Base-by-base conservation (phyloP, 92 coral and sea anemone species). In the Bergia puertoricense region DNA sequence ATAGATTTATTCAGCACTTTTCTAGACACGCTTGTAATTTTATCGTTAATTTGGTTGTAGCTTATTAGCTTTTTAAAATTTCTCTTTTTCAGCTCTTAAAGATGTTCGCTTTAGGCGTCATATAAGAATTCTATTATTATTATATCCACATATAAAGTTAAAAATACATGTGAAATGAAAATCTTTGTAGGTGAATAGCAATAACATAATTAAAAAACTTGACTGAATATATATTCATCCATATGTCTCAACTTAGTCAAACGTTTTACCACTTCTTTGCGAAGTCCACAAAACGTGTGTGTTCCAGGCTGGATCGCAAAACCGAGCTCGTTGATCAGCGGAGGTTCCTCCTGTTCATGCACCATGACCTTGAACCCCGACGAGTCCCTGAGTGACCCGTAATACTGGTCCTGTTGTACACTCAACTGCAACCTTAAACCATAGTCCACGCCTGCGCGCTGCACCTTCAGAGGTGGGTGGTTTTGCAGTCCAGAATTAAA, bases 291-390 rank as follows among this genome's bases (percentile, higher is more conserved):
- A 77, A 96, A 96, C 23, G 99, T 96, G 66, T 96, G 99, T 5
- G 99, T 96, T 51, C 99, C 99, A 22, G 99, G 99, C 68, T 96
- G 99, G 76, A 96, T 96, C 50, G 99, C 99, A 84, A 96, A 93
- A 45, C 99, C 99, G 77, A 96, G 96, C 81, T 96, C 99, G 46
- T 96, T 96, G 91, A 96, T 96, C 92, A 96, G 95, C 81, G 99
- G 98, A 82, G 99, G 99, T 82, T 96, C 99, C 75, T 90, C 98
- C 82, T 96, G 99, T 57, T 96, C 99, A 91, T 96, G 99, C 85
- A 96, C 99, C 99, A 96, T 96, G 85, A 96, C 99, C 89, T 96
- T 96, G 91, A 96, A 96, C 67, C 99, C 99, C 39, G 99, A 96
- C 56, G 99, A 96, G 90, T 96, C 98, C 88, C 99, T 82, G 5